These are phyloP conservation scores for Andrena marginata DNA, from an alignment of 2,888 invertebrate genomes.

Conservation along the genomic window DNA sequence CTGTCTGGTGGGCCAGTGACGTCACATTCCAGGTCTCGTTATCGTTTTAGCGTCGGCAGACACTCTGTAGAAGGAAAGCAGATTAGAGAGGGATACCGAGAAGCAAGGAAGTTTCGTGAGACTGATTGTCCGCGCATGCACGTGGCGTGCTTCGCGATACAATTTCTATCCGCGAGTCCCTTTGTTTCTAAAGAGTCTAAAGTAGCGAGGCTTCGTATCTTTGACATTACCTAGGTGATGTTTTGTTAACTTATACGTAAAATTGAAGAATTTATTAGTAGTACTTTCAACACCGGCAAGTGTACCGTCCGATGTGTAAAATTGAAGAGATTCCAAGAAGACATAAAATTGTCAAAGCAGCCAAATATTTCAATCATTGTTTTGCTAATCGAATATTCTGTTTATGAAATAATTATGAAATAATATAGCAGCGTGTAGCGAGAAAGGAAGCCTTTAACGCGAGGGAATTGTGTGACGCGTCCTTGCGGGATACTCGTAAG, in stretches of 20 bases:
- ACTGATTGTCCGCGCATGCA: slow-evolving; percentile 35
- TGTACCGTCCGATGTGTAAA: too few species aligned
- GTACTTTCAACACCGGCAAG: too few species aligned
- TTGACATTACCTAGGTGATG: too few species aligned
- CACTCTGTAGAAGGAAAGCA: slow-evolving; percentile 45
- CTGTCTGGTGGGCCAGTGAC: slow-evolving; percentile 78
- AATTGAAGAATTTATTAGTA: too few species aligned
- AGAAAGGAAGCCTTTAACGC: background rate
- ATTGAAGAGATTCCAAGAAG: too few species aligned
- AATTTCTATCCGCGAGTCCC: slow-evolving; percentile 38
- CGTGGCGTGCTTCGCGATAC: slow-evolving; percentile 26
- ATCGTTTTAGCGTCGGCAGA: slow-evolving; percentile 66
- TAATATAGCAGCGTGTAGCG: background rate
- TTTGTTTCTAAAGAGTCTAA: background rate
- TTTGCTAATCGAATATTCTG: too few species aligned
- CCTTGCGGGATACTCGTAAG: slow-evolving; percentile 38
- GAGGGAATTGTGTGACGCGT: slow-evolving; percentile 32
- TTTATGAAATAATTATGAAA: too few species aligned
- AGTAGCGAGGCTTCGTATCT: background rate
- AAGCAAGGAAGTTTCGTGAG: slow-evolving; percentile 56
- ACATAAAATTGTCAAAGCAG: too few species aligned
- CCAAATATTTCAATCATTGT: too few species aligned
- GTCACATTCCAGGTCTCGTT: slow-evolving; percentile 70
- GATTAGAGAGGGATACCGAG: slow-evolving; percentile 64
- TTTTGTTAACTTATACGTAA: too few species aligned